phyloP scores from a whole-genome alignment of 2,113 vertebrate species.

The Aramus guarauna region DNA sequence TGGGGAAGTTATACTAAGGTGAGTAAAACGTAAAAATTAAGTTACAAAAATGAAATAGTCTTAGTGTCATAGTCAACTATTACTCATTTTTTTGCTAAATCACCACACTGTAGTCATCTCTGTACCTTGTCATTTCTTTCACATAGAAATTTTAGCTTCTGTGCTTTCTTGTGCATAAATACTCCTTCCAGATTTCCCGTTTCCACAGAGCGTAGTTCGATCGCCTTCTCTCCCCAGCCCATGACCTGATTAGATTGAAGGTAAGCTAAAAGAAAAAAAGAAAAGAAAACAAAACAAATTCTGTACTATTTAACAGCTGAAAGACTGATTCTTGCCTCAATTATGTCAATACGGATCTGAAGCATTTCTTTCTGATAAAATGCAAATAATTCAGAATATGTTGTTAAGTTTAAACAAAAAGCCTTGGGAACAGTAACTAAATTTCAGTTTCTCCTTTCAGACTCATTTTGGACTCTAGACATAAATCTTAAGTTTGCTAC shows the following conservation, averaged over 20 bases:
- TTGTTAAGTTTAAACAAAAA: background rate
- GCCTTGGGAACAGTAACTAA: background rate
- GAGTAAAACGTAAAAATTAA: background rate
- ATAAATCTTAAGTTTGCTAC: background rate
- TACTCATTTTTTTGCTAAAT: background rate
- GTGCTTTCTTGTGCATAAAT: slow-evolving; percentile 95
- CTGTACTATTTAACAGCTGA: background rate
- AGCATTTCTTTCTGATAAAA: background rate
- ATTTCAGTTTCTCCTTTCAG: background rate
- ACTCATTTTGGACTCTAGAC: background rate
- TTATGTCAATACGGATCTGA: background rate
- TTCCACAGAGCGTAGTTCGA: slow-evolving; percentile 88
- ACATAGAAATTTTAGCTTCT: slow-evolving; percentile 95
- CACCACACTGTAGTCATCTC: background rate
- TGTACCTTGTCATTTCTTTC: slow-evolving; percentile 95
- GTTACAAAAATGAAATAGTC: background rate
- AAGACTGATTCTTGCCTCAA: background rate
- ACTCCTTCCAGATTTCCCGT: slow-evolving; percentile 88
- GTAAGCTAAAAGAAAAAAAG: slow-evolving; percentile 77
- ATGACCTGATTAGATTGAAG: slow-evolving; percentile 94
- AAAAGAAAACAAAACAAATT: background rate
- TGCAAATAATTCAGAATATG: no score
- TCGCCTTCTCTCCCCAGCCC: slow-evolving; percentile 95
- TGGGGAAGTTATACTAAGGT: background rate
- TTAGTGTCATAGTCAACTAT: background rate